Base-by-base conservation (phyloP, 2,113 vertebrate species). In the Saguinus midas region DNA sequence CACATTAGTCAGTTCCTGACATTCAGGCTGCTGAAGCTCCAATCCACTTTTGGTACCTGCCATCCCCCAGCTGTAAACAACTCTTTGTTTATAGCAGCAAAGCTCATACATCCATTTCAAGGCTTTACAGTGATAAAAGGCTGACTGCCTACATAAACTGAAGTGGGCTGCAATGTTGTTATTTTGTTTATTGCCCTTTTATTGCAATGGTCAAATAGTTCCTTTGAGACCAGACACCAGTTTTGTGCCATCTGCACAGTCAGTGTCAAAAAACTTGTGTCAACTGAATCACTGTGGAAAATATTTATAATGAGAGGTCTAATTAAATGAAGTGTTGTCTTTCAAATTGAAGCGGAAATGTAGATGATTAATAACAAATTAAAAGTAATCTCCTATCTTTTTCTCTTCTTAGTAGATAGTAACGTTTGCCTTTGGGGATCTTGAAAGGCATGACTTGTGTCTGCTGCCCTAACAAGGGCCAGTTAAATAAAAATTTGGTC, bases 181-280 rank as follows among this genome's bases (percentile, higher is more conserved):
- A 98, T 99, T 99, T 99, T 99, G 99, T 99, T 99, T 99, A 99
- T 99, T 99, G 99, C 98, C 98, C 98, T 98, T 99, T 99, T 99
- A 99, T 98, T 98, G 98, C 98, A 98, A 98, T 98, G 99, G 99
- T 99, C 99, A 99, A 99, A 99, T 98, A 98, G 98, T 98, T 99
- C 99, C 99, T 99, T 94, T 96, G 99, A 99, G 99, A 99, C 96
- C 93, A 98, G 98, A 98, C 95, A 97, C 94, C 89, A 94, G 97
- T 98, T 98, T 97, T 98, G 97, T 98, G 98, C 98, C 98, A 99
- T 99, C 98, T 99, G 98, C 97, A 98, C 92, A 98, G 84, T 97
- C 75, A 0, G 64, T 99, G 98, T 99, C 98, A 98, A 97, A 98
- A 98, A 99, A 98, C 98, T 97, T 98, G 96, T 98, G 95, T 98